These are phyloP conservation scores for Styela clava DNA, from an alignment of 23 tunicate genomes.

Conservation along the genomic window DNA sequence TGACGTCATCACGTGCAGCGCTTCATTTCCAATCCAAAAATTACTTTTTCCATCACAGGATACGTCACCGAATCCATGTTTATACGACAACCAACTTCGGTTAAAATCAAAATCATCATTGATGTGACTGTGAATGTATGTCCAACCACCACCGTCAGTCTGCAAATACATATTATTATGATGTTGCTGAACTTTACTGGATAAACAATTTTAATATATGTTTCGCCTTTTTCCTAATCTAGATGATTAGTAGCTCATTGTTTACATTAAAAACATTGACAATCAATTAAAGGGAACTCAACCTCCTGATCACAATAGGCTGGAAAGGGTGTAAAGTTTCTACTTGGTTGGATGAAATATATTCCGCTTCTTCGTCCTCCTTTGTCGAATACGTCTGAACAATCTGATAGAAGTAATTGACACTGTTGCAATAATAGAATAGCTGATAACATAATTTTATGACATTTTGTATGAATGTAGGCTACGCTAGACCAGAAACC, in stretches of 20 bases:
- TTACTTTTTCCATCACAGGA: conserved; percentile 33
- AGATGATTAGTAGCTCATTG: too few species aligned
- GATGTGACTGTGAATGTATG: conserved; percentile 49
- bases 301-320: conserved; percentile 70
- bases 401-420: conserved; percentile 26
- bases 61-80: conserved; percentile 47
- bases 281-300: too few species aligned
- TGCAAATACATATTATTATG: background rate
- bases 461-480: too few species aligned
- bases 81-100: conserved; percentile 44
- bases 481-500: too few species aligned
- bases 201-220: too few species aligned
- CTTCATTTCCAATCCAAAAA: conserved; percentile 57
- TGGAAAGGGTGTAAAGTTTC: conserved; percentile 1
- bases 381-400: conserved; percentile 29
- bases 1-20: conserved; percentile 40
- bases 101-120: conserved; percentile 47
- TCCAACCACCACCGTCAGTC: conserved; percentile 72
- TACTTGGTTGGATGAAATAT: conserved; percentile 25
- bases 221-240: too few species aligned
- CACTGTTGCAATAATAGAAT: background rate
- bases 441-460: too few species aligned
- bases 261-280: too few species aligned
- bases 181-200: too few species aligned
- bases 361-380: conserved; percentile 46